A percentile compares a stretch with the other conserved stretches of the same genome.
Evolutionary conservation across 2,888 invertebrate species (phyloP).

Genomic region (Brenthis ino): DNA sequence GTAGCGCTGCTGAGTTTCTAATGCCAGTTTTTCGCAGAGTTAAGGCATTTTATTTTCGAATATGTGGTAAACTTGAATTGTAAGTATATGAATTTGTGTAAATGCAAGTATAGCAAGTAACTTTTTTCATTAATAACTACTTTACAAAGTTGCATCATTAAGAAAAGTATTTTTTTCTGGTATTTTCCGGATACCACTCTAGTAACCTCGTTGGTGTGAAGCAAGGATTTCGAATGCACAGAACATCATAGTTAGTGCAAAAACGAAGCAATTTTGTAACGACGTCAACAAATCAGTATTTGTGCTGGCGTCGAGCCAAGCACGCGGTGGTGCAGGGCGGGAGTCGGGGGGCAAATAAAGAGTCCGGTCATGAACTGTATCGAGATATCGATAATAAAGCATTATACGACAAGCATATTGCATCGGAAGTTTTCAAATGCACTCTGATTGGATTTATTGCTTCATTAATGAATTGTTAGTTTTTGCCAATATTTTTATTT

Average conservation of each 20-base stretch:
- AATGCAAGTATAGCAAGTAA: too few relatives aligned
- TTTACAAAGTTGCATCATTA: background rate
- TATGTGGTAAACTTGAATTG: too few relatives aligned
- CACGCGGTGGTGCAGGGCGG: slow-evolving; percentile 46
- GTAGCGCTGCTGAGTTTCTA: too few relatives aligned
- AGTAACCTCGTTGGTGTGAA: background rate
- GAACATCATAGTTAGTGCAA: slow-evolving; percentile 49
- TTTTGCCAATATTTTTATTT: background rate
- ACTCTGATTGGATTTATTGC: slow-evolving; percentile 9
- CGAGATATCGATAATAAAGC: slow-evolving; percentile 39
- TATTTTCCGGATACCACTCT: background rate
- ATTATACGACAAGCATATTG: slow-evolving; percentile 24
- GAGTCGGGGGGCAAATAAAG: slow-evolving; percentile 15
- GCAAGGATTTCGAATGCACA: slow-evolving; percentile 29
- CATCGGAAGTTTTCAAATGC: slow-evolving; percentile 13
- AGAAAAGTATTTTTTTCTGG: background rate
- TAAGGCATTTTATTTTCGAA: too few relatives aligned
- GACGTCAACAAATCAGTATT: slow-evolving; percentile 73
- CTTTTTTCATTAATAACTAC: background rate
- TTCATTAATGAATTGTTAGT: slow-evolving; percentile 1
- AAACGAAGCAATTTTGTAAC: slow-evolving; percentile 77
- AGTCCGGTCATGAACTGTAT: slow-evolving; percentile 32
- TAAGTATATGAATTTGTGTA: too few relatives aligned
- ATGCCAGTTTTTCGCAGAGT: too few relatives aligned
- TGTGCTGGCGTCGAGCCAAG: slow-evolving; percentile 69